A percentile compares a stretch with the other conserved stretches of the same genome.
These are phyloP conservation scores for Amniataba percoides DNA, from an alignment of 2,797 vertebrate genomes.

Conservation along the genomic window DNA sequence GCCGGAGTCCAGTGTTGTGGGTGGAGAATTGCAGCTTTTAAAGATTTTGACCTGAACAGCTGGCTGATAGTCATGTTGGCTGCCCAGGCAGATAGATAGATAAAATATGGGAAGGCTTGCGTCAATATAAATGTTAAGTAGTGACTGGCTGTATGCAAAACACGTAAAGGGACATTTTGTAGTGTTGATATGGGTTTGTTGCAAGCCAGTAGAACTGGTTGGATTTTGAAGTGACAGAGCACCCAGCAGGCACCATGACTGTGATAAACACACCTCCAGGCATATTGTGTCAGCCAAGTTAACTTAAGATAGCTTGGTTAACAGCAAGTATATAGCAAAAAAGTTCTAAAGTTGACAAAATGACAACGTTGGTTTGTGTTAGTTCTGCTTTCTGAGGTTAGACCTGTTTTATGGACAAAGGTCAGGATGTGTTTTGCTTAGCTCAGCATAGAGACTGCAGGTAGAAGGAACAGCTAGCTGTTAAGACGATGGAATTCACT, in stretches of 20 bases:
- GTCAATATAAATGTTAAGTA: background rate
- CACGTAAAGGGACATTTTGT: too few species aligned
- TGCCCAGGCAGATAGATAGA: background rate
- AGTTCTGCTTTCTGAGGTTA: background rate
- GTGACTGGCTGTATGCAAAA: background rate
- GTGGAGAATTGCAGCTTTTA: background rate
- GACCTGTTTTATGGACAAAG: background rate
- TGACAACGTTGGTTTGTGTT: background rate
- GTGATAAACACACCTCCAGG: background rate
- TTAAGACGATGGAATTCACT: background rate
- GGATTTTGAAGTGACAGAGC: background rate
- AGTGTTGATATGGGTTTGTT: background rate
- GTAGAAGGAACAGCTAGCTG: background rate
- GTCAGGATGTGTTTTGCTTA: background rate
- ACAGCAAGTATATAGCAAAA: background rate
- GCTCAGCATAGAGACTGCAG: background rate
- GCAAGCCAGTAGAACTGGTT: background rate
- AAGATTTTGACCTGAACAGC: constrained; percentile 8
- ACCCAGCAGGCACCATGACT: background rate
- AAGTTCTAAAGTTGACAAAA: background rate
- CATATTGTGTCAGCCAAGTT: background rate
- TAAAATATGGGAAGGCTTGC: background rate
- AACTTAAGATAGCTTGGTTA: background rate
- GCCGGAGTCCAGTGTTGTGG: background rate
- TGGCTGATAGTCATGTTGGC: background rate